Percentiles rank a stretch among this genome's conserved stretches.
These are phyloP conservation scores for Gyrodactylus salaris DNA, from an alignment of 1,140 invertebrate species.

Conservation along the genomic window DNA sequence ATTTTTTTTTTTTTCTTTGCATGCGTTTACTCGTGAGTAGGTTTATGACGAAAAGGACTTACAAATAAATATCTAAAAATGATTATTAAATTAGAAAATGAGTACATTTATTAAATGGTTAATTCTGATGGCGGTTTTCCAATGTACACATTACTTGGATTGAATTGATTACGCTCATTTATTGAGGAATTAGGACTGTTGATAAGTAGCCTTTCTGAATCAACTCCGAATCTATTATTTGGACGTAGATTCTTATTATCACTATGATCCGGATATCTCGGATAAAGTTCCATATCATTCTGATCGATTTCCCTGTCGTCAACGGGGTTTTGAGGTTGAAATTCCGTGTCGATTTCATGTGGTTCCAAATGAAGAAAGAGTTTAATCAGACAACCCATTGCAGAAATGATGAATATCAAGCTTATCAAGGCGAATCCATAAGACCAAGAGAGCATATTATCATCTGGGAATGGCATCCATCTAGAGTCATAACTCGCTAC, in stretches of 20 bases:
- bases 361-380: background rate
- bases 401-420: background rate
- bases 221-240: background rate
- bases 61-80: no score
- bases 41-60: no score
- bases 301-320: background rate
- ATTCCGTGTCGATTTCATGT: background rate
- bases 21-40: no score
- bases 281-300: background rate
- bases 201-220: no score
- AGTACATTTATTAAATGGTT: background rate
- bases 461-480: slow-evolving; percentile 1
- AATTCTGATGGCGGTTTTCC: background rate
- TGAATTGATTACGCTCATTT: no score
- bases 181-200: no score
- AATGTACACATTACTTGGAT: background rate
- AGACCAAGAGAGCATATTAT: slow-evolving; percentile 1
- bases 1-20: no score
- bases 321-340: background rate
- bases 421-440: background rate
- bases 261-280: background rate
- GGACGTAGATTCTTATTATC: no score
- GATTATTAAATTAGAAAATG: no score
- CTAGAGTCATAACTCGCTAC: slow-evolving; percentile 1
- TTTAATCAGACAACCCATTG: background rate